Conservation (phyloP, 2,888 invertebrate genomes). For the Octodonta nipae region DNA sequence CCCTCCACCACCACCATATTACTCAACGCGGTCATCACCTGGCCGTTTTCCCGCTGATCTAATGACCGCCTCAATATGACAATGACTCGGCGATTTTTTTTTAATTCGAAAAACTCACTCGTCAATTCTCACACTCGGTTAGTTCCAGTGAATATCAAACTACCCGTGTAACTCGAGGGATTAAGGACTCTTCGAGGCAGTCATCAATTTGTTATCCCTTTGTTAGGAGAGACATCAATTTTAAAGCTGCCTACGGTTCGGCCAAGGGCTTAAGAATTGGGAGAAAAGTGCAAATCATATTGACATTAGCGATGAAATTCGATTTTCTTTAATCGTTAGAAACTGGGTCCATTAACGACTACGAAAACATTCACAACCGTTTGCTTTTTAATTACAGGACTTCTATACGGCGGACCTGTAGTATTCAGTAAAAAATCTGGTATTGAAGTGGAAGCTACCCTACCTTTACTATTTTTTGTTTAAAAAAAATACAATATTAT, state of each 20-base stretch:
- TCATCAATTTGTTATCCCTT: conserved; percentile 26
- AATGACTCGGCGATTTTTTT: conserved; percentile 14
- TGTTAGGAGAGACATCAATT: conserved; percentile 22
- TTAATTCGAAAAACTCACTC: conserved; percentile 17
- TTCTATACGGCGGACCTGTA: no score
- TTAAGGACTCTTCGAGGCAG: conserved; percentile 19
- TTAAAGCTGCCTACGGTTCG: conserved; percentile 19
- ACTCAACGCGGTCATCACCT: conserved; percentile 5
- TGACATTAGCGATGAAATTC: no score
- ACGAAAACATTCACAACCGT: no score
- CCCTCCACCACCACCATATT: no score
- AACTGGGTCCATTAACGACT: no score
- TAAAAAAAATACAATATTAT: no score
- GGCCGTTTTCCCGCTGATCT: conserved; percentile 7
- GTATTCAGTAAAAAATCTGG: no score
- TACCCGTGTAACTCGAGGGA: conserved; percentile 25
- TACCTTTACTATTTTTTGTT: no score
- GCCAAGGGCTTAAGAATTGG: conserved; percentile 13
- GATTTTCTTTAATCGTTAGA: no score
- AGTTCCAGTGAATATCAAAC: conserved; percentile 31
- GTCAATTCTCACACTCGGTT: conserved; percentile 33
- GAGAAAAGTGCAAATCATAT: conserved; percentile 22
- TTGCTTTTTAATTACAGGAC: no score
- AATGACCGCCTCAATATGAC: conserved; percentile 7
- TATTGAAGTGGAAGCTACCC: no score